Evolutionary conservation across 2,113 vertebrate genomes (phyloP).

Genomic region (Gambusia affinis): DNA sequence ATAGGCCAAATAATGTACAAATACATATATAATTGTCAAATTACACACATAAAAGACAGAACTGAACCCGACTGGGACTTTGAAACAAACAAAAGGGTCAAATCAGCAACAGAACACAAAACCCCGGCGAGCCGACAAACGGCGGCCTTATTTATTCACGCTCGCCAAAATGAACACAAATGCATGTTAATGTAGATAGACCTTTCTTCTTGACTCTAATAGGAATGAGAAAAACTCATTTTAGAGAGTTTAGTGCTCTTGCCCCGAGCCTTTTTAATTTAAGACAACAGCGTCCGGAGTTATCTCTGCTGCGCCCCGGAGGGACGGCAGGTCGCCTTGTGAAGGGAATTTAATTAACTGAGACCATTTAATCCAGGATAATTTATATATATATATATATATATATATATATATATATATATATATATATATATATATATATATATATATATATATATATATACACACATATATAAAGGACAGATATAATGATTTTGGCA

Average conservation of each 20-base stretch:
- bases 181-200: constrained; percentile 58
- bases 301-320: constrained; percentile 68
- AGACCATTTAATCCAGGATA: constrained; percentile 73
- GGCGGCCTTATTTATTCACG: constrained; percentile 47
- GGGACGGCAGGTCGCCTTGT: constrained; percentile 60
- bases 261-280: constrained; percentile 82
- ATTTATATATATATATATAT: constrained; percentile 55
- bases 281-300: constrained; percentile 70
- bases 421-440: constrained; percentile 42
- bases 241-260: constrained; percentile 64
- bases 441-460: no score
- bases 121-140: constrained; percentile 22
- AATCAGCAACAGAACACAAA: neutral
- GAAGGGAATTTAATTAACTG: constrained; percentile 77
- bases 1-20: constrained; percentile 1
- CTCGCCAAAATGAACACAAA: constrained; percentile 60
- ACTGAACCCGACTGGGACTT: neutral
- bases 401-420: no score
- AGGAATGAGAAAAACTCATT: constrained; percentile 68
- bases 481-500: constrained; percentile 31
- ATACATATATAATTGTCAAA: neutral
- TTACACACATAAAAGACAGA: neutral
- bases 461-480: neutral
- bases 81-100: neutral
- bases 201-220: constrained; percentile 72